Evolutionary conservation across 2,113 vertebrate genomes (phyloP).

Genomic region (Hippocampus guttulatus): DNA sequence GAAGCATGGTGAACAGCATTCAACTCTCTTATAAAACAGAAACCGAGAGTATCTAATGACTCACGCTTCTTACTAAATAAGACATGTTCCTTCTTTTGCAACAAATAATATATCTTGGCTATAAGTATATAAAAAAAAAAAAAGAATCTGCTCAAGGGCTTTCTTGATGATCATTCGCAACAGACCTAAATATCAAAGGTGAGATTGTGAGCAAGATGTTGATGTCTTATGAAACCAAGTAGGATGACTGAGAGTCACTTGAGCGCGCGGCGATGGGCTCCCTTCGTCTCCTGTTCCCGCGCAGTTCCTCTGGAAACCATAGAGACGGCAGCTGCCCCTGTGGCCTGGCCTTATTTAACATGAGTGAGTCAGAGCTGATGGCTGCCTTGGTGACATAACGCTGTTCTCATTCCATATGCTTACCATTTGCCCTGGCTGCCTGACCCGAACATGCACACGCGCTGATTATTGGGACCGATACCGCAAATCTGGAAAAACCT

Average conservation of each 20-base stretch:
- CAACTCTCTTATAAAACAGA: background rate
- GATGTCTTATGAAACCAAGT: conserved; percentile 37
- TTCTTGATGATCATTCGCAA: conserved; percentile 6
- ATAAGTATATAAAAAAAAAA: too few relatives aligned
- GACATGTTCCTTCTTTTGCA: background rate
- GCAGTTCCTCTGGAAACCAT: conserved; percentile 61
- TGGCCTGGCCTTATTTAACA: conserved; percentile 61
- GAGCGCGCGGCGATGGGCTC: conserved; percentile 33
- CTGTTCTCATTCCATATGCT: conserved; percentile 55
- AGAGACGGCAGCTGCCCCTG: conserved; percentile 60
- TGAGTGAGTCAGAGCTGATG: conserved; percentile 60
- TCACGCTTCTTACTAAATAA: background rate
- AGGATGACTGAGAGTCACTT: conserved; percentile 38
- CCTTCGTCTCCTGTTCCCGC: conserved; percentile 51
- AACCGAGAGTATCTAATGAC: background rate
- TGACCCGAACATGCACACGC: conserved; percentile 30
- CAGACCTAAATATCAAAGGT: conserved; percentile 14
- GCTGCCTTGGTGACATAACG: conserved; percentile 48
- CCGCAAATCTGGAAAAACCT: too few relatives aligned
- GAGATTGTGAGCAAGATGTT: conserved; percentile 14
- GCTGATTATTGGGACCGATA: background rate
- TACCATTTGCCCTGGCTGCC: conserved; percentile 37
- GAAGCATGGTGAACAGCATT: conserved; percentile 2
- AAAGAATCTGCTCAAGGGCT: background rate
- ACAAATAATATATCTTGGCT: too few relatives aligned